Evolutionary conservation across 2,113 vertebrate species (phyloP).

Genomic region (Hyperopisus bebe): DNA sequence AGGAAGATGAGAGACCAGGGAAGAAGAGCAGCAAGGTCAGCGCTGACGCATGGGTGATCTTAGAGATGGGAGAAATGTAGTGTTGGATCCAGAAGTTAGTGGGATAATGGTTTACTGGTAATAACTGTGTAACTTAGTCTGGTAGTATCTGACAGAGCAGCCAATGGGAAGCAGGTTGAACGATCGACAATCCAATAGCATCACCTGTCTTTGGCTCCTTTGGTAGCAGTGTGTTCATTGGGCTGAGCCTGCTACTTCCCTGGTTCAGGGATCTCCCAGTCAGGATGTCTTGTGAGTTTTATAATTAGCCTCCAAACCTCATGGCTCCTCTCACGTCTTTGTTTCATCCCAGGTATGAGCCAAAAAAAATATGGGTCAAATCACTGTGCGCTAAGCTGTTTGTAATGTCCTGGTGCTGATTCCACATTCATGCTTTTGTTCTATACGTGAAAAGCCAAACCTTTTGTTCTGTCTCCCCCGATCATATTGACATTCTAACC

Average conservation of each 20-base stretch:
- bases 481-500: not conserved
- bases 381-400: not conserved
- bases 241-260: not conserved
- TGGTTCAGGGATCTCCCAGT: not conserved
- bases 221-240: not conserved
- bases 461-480: not conserved
- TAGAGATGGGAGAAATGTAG: not conserved
- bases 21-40: constrained; percentile 34
- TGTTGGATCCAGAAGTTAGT: not conserved
- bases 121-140: not conserved
- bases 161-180: not conserved
- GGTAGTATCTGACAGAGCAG: not conserved
- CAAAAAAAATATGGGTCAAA: not conserved
- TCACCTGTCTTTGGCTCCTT: not conserved
- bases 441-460: not conserved
- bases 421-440: not conserved
- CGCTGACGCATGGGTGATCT: not conserved
- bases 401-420: not conserved
- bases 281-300: not conserved
- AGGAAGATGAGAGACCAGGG: constrained; percentile 33
- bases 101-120: not conserved
- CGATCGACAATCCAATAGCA: not conserved
- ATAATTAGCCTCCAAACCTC: not conserved
- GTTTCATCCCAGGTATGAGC: not conserved
- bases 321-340: not conserved